Base-by-base conservation (phyloP, 2,888 invertebrate species). In the Eristalinus aeneus region DNA sequence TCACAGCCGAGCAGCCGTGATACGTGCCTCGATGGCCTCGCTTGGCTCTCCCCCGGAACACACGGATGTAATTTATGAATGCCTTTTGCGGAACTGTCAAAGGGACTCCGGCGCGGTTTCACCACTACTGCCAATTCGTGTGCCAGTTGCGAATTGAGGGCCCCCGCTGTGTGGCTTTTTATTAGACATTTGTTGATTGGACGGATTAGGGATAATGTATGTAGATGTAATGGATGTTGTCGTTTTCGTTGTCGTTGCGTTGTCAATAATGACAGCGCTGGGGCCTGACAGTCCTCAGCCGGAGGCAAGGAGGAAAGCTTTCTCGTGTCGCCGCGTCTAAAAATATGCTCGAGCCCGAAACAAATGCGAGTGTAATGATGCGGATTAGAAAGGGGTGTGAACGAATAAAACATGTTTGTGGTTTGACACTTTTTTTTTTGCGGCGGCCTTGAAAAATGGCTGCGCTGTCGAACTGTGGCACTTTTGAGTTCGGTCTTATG, bases 181-280 rank as follows among this genome's bases (percentile, higher is more conserved):
- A 85, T 81, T 72, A 81, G 81, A 76, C 85, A 85, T 81, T 85
- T 85, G 85, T 85, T 85, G 85, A 85, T 81, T 85, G 85, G 72
- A 53, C 46, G 60, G 73, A 81, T 85, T 76, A 64, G 39, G 64
- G 81, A 77, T 73, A 85, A 80, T 75, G 74, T 84, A 64, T 60
- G 71, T 39, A 64, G 56, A 71, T 71, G 58, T 71, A 56, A 71
- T 77, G 64, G 64, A 64, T 64, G 61, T 67, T 46, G 16, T 60
- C 22, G 73, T 73, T 36, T 61, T 56, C 16, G 69, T 10, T 56
- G 16, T 23, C 31, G 20, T 20, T 27, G 32, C 12, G 31, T n/a
- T 63, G 34, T 63, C 20, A 20, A 32, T 60, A 27, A 11, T 9
- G 27, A 36, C 36, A 16, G 46, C 16, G 6, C 46, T 16, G 16